phyloP scores from a whole-genome alignment of 2,888 invertebrate species.

The Nephrotoma appendiculata region DNA sequence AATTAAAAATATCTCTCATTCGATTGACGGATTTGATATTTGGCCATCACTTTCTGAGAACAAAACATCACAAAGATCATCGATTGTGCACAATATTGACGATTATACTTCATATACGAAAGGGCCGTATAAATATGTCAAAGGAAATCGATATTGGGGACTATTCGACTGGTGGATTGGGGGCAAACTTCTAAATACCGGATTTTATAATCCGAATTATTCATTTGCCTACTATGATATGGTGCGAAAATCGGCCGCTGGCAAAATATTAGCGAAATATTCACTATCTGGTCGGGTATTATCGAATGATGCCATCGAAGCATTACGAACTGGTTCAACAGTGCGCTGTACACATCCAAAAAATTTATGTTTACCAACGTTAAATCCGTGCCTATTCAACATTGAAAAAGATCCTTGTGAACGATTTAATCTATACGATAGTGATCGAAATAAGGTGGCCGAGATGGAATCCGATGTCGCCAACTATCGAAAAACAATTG shows the following conservation, averaged over 20 bases:
- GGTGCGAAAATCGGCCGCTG: slow-evolving; percentile 7
- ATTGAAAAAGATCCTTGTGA: slow-evolving; percentile 38
- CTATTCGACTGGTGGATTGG: slow-evolving; percentile 17
- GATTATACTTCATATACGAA: slow-evolving; percentile 28
- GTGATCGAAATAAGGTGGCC: slow-evolving; percentile 18
- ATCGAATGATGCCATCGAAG: neutral
- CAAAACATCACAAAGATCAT: slow-evolving; percentile 34
- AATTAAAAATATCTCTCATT: slow-evolving; percentile 20
- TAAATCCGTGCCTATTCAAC: slow-evolving; percentile 36
- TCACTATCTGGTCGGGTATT: neutral
- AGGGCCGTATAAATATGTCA: slow-evolving; percentile 24
- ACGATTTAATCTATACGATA: slow-evolving; percentile 20
- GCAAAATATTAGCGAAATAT: slow-evolving; percentile 16
- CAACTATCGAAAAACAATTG: slow-evolving; percentile 22
- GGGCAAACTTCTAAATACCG: slow-evolving; percentile 17
- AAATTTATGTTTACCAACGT: slow-evolving; percentile 20
- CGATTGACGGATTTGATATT: slow-evolving; percentile 50
- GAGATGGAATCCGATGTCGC: slow-evolving; percentile 9
- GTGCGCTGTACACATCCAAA: neutral
- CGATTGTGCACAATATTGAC: slow-evolving; percentile 58
- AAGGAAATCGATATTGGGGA: slow-evolving; percentile 23
- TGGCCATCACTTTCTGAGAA: slow-evolving; percentile 47
- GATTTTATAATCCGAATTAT: slow-evolving; percentile 17
- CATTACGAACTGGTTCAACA: neutral
- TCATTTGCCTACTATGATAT: neutral